phyloP scores from a whole-genome alignment of 2,888 invertebrate genomes.

The Agrotis exclamationis region DNA sequence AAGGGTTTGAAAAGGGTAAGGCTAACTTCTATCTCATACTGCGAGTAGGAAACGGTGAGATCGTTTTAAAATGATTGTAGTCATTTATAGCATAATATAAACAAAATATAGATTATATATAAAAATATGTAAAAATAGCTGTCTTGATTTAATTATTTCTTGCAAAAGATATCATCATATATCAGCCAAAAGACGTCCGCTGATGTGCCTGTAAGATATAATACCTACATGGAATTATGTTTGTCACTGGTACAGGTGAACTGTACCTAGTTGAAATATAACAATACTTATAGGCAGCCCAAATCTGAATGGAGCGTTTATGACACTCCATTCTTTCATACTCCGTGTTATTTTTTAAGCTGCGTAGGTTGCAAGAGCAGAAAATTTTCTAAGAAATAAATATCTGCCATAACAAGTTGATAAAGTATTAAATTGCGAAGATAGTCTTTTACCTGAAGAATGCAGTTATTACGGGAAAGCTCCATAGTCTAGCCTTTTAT shows the following conservation, averaged over 20 bases:
- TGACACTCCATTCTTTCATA: slow-evolving; percentile 12
- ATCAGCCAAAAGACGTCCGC: not conserved
- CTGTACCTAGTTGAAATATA: not conserved
- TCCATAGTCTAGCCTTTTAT: slow-evolving; percentile 4
- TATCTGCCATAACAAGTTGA: not conserved
- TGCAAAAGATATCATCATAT: not conserved
- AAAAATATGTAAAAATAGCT: not conserved
- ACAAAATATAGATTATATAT: not conserved
- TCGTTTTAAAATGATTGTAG: not conserved
- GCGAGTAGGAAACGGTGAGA: not conserved
- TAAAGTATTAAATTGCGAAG: slow-evolving; percentile 33
- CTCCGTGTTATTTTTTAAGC: slow-evolving; percentile 24
- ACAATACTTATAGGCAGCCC: not conserved
- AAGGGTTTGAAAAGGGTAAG: no score
- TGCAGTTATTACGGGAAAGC: slow-evolving; percentile 10
- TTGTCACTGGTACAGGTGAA: not conserved
- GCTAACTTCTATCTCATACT: not conserved
- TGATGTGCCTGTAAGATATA: no score
- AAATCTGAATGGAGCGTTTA: no score
- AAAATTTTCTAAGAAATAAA: slow-evolving; percentile 25
- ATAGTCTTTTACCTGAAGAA: slow-evolving; percentile 11
- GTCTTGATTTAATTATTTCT: not conserved
- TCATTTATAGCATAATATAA: no score
- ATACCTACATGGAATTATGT: not conserved
- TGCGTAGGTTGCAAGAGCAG: slow-evolving; percentile 15